Base-by-base conservation (phyloP, 2,113 vertebrate genomes). In the Anolis carolinensis region DNA sequence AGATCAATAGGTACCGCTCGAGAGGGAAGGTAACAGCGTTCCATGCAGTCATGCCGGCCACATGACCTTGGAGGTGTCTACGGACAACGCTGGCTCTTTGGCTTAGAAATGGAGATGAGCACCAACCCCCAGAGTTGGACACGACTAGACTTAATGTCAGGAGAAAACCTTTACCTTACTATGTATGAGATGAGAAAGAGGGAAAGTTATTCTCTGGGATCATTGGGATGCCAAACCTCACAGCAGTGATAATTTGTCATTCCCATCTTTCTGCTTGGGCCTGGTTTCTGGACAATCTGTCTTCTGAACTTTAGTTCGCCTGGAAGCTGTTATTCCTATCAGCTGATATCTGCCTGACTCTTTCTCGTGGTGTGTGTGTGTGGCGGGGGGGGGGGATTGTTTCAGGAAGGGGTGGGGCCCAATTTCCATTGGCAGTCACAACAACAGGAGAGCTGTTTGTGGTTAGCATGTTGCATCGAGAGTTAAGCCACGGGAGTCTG, bases 261-360 rank as follows among this genome's bases (percentile, higher is more conserved):
- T 84, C 87, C 82, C 89, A 81, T 6, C 32, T 83, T 87, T 25
- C 50, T 0, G 0, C 80, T 0, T 44, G 36, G 0, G 44, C 3
- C 0, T 68, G 67, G 62, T 70, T 90, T 88, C 74, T 92, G 93
- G 91, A 81, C 78, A 92, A 93, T 80, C 84, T 88, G 79, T 82
- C 30, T 80, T 84, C 85, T 88, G 79, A 94, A 81, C 84, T 94
- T 95, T 93, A 94, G 91, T 0, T 27, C 86, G 90, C 89, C 92
- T 79, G 68, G 81, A 63, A 78, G 83, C 0, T 14, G 84, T 88
- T 67, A 85, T 73, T 89, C 87, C 92, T 95, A 92, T 97, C 97
- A 97, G 96, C 95, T 95, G 95, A 96, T 95, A 44, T 65, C 44
- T 93, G 95, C 92, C 95, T 95, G 95, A 95, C 92, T 92, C 84